phyloP scores from a whole-genome alignment of 2,888 invertebrate genomes.

The Leptinotarsa tumamoca region DNA sequence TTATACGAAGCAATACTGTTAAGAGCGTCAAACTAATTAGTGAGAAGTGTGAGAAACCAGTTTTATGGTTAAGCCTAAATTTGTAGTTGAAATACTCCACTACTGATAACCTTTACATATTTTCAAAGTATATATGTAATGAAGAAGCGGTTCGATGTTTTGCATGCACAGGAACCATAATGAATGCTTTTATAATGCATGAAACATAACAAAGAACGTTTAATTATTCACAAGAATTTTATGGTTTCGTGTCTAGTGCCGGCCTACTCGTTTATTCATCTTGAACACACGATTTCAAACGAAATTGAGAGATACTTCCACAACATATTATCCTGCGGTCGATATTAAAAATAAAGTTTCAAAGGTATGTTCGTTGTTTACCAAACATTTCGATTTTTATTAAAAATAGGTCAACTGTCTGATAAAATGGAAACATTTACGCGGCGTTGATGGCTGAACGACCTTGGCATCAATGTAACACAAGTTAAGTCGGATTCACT shows the following conservation, averaged over 20 bases:
- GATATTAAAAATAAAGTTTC: background rate
- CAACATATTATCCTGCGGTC: background rate
- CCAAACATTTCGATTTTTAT: conserved; percentile 29
- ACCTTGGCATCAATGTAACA: conserved; percentile 38
- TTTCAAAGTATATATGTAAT: too few species aligned
- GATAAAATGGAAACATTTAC: conserved; percentile 52
- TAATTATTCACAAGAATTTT: too few species aligned
- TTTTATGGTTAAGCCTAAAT: too few species aligned
- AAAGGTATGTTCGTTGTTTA: background rate
- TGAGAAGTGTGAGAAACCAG: too few species aligned
- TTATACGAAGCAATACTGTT: too few species aligned
- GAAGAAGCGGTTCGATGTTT: too few species aligned
- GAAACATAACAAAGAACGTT: too few species aligned
- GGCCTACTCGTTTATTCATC: background rate
- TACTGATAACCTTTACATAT: too few species aligned
- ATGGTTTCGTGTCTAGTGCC: background rate
- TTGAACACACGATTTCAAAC: background rate
- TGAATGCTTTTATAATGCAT: too few species aligned
- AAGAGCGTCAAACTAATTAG: too few species aligned
- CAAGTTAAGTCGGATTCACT: conserved; percentile 54
- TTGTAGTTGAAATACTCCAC: too few species aligned
- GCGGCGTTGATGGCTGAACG: conserved; percentile 44
- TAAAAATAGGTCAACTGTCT: conserved; percentile 51
- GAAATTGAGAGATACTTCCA: background rate
- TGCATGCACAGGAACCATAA: too few species aligned